Evolutionary conservation across 2,113 vertebrate species (phyloP), one percentile per base, ranked within the genome.

Genomic region (Ptilorrhoa leucosticta): DNA sequence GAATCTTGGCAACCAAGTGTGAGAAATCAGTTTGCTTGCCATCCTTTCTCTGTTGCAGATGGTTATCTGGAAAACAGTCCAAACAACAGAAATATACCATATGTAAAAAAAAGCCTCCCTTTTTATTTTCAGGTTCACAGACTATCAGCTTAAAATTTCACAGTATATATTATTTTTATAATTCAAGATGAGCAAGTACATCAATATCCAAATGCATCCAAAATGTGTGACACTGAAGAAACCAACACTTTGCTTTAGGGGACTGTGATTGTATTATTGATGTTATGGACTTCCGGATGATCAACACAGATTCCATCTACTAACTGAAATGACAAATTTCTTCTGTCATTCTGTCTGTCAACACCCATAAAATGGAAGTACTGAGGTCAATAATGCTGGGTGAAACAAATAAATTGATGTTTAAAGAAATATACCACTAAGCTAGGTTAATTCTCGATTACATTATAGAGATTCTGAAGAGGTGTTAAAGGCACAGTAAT

Each of bases 31-130:
- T 91, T 96, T 90, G 78, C 87, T 92, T 92, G 83, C 91, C 94
- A 96, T 97, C 88, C 64, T 91, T 87, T 83, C 87, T 56, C 54
- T 87, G 83, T 72, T 94, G 86, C 94, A 97, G 90, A 96, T 97
- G 95, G 95, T 89, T 95, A 94, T 90, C 89, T 95, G 91, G 93
- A 97, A 97, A 94, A 79, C 33, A 40, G 75, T 93, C 92, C 89
- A 91, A 96, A 95, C 72, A 95, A 65, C 88, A 94, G 90, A 96
- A 97, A 96, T 84, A 78, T 69, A 93, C 83, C 91, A 94, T 97
- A 97, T 92, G 84, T 47, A 94, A 76, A 94, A 72, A 57, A 95
- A 83, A 84, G 33, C 40, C 33, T 72, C 64, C n/a, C 54, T 71
- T 63, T 92, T 94, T 75, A 94, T 94, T 87, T 96, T 90, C 87